Evolutionary conservation across 2,888 invertebrate species (phyloP), one percentile per base, ranked within the genome.

Genomic region (Amblyjoppa fuscipennis): DNA sequence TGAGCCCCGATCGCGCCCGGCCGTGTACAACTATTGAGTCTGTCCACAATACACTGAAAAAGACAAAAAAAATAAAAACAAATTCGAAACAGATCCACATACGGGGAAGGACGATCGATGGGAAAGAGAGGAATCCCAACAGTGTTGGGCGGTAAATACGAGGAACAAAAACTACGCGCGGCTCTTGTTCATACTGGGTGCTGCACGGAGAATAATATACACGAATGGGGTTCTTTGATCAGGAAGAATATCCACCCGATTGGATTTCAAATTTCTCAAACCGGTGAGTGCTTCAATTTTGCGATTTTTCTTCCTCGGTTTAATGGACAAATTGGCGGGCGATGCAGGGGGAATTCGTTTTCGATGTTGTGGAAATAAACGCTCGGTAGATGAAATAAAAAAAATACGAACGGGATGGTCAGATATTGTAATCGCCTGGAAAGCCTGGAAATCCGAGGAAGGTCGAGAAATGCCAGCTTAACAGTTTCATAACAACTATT

Each of bases 11-110:
- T 76, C 51, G 75, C 66, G 20, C 53, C 13, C n/a, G 51, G 16
- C 61, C n/a, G 51, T 75, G 51, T 49, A 49, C 45, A 61, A 61
- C 75, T 75, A 75, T 75, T 64, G 75, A 64, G 49, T 49, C 31
- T 61, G 31, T 64, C 31, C 34, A 34, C 64, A 7, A 16, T 41
- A 49, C 45, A 28, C 59, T 4, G 7, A 9, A n/a, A 49, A 49
- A 34, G 16, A 51, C 20, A 69, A 20, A 45, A 64, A 71, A 78
- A 49, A 64, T 20, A 66, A 34, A 59, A 53, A 31, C 20, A 28
- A 31, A 56, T 41, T 78, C 28, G 38, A 69, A 78, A 78, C 51
- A 66, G 38, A 56, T 41, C 56, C 31, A 41, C 45, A 13, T 11
- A 13, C 6, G 49, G 34, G 66, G 13, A 38, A 11, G n/a, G n/a